Evolutionary conservation across 2,113 vertebrate species (phyloP), one percentile per base, ranked within the genome.

Genomic region (Rattus rattus): DNA sequence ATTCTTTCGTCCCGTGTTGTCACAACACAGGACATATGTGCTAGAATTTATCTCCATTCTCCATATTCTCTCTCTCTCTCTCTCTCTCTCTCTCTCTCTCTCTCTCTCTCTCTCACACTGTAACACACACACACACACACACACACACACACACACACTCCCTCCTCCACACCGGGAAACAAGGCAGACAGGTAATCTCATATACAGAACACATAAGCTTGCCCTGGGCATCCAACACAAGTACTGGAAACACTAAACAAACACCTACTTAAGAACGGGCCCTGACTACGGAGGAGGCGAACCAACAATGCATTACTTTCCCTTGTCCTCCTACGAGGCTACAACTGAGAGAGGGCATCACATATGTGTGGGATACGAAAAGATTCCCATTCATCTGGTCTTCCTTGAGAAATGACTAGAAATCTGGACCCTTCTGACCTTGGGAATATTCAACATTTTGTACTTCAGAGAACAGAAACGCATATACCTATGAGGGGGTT

Each of bases 381-480:
- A 86, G 22, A 33, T 9, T 86, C 76, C 33, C 12, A 39, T 30
- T 75, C 73, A 10, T 91, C 85, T 70, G 22, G 49, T 2, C 67
- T 69, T 96, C 72, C 26, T 56, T 79, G 24, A 96, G 56, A 91
- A 95, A 49, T n/a, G 14, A 47, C 67, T 70, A 65, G 63, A 92
- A 87, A 17, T 59, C n/a, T 72, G 59, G 65, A 59, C 30, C 26
- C 90, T 54, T 43, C 69, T 73, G 33, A 63, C 47, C 17, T 77
- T 16, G 19, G 63, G 39, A 36, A 52, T 9, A 56, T 52, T 72
- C 88, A 90, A 72, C 7, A 59, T 88, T 76, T 87, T 94, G 56
- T 73, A 92, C 72, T 77, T 61, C 36, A 81, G 61, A 97, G 56
- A 85, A 61, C 6, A 76, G 26, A 92, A 81, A 67, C 17, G 36